Conservation (phyloP, 2,888 invertebrate species). For the Drosophila pegasa region DNA sequence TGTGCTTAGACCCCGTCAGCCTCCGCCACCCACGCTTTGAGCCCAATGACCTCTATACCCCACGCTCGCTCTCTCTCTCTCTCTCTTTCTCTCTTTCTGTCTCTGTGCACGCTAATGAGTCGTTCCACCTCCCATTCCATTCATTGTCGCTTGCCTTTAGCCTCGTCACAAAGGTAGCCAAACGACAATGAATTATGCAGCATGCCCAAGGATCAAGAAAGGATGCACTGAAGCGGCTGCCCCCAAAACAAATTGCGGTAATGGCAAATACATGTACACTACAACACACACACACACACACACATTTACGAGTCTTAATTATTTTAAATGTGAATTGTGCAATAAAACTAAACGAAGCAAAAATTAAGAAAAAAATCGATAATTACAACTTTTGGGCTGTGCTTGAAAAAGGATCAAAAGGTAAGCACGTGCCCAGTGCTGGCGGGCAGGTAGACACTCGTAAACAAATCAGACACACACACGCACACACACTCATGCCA, state of each 20-base stretch:
- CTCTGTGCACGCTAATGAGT: constrained; percentile 70
- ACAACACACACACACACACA: not conserved
- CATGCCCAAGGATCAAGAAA: constrained; percentile 41
- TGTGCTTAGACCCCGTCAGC: constrained; percentile 24
- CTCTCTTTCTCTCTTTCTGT: constrained; percentile 8
- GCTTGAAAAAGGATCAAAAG: constrained; percentile 69
- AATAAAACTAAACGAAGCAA: constrained; percentile 40
- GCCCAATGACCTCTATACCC: constrained; percentile 14
- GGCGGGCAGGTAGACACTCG: constrained; percentile 34
- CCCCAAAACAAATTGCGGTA: constrained; percentile 65
- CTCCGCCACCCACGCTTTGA: constrained; percentile 2
- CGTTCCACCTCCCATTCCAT: constrained; percentile 8
- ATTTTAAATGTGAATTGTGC: constrained; percentile 69
- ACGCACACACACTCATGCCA: constrained; percentile 27
- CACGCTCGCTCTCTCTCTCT: not conserved
- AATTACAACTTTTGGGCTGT: constrained; percentile 50
- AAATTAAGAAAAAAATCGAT: constrained; percentile 60
- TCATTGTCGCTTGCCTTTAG: constrained; percentile 1
- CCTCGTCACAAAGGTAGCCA: constrained; percentile 24
- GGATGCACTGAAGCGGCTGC: constrained; percentile 62
- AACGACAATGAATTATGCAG: constrained; percentile 69
- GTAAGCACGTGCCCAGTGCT: constrained; percentile 64
- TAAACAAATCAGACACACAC: constrained; percentile 5
- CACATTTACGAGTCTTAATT: constrained; percentile 47
- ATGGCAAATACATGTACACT: constrained; percentile 43